Evolutionary conservation across 2,797 vertebrate genomes (phyloP).

Genomic region (Echiichthys vipera): DNA sequence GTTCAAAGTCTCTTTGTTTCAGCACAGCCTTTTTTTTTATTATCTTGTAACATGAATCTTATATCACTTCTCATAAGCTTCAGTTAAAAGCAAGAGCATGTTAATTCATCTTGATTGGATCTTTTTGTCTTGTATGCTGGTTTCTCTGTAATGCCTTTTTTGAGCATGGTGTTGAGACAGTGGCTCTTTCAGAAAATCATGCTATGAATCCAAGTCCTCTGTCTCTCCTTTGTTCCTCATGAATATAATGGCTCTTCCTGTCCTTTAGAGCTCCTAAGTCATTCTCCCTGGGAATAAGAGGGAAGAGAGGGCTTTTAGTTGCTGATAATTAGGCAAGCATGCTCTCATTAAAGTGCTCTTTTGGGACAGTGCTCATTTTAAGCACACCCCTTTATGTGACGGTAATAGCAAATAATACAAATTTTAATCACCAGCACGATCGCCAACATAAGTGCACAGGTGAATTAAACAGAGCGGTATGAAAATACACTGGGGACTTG

Average conservation of each 20-base stretch:
- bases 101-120: slow-evolving; percentile 21
- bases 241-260: slow-evolving; percentile 66
- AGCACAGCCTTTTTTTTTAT: not conserved
- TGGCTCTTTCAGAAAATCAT: slow-evolving; percentile 35
- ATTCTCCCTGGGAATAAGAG: slow-evolving; percentile 70
- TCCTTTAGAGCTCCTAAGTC: slow-evolving; percentile 49
- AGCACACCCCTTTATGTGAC: slow-evolving; percentile 47
- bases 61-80: not conserved
- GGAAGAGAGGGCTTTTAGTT: slow-evolving; percentile 67
- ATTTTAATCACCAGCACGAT: slow-evolving; percentile 47
- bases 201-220: slow-evolving; percentile 47
- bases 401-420: slow-evolving; percentile 60
- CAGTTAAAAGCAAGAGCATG: slow-evolving; percentile 9
- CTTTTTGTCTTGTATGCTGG: slow-evolving; percentile 16
- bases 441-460: slow-evolving; percentile 28
- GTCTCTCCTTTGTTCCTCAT: slow-evolving; percentile 63
- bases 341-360: slow-evolving; percentile 53
- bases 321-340: slow-evolving; percentile 68
- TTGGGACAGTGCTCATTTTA: slow-evolving; percentile 45
- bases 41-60: not conserved
- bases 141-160: slow-evolving; percentile 32
- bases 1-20: slow-evolving; percentile 3
- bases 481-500: slow-evolving; percentile 40
- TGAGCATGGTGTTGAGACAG: slow-evolving; percentile 40
- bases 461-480: slow-evolving; percentile 49